These are phyloP conservation scores for Pristionchus pacificus DNA, from an alignment of 1,140 invertebrate genomes.

Conservation along the genomic window DNA sequence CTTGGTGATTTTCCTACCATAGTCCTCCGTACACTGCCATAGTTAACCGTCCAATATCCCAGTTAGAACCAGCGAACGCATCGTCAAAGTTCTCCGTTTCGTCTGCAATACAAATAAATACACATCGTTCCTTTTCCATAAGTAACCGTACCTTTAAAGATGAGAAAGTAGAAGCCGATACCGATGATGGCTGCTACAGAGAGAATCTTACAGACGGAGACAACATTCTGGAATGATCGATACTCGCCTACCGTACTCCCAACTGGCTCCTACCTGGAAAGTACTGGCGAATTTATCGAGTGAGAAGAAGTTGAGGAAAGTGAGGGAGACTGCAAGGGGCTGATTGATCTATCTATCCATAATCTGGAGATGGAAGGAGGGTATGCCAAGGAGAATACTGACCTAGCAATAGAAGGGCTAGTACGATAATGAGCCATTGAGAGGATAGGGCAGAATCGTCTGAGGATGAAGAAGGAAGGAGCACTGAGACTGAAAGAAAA, in stretches of 20 bases:
- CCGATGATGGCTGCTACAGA: constrained; percentile 86
- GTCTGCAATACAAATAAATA: no score
- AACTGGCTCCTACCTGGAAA: constrained; percentile 79
- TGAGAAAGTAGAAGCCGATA: constrained; percentile 68
- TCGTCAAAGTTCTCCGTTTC: constrained; percentile 36
- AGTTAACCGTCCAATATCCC: constrained; percentile 80
- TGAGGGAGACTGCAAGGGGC: constrained; percentile 33
- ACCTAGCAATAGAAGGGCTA: not conserved
- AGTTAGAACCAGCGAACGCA: constrained; percentile 82
- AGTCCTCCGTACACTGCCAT: constrained; percentile 96
- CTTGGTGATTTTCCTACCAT: no score
- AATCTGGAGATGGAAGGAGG: not conserved
- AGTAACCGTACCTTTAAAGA: constrained; percentile 31
- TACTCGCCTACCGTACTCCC: no score
- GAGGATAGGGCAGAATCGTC: not conserved
- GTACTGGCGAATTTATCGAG: constrained; percentile 78
- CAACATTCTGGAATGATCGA: constrained; percentile 64
- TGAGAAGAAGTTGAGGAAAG: constrained; percentile 34
- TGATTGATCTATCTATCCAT: not conserved
- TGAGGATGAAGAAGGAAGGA: constrained; percentile 19
- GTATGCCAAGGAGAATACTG: not conserved
- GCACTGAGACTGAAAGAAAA: no score
- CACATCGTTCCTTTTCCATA: no score
- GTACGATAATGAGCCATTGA: not conserved
- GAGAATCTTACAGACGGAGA: constrained; percentile 90